A percentile compares a stretch with the other conserved stretches of the same genome.
Evolutionary conservation across 1,140 invertebrate species (phyloP).

Genomic region (Centruroides sculpturatus): DNA sequence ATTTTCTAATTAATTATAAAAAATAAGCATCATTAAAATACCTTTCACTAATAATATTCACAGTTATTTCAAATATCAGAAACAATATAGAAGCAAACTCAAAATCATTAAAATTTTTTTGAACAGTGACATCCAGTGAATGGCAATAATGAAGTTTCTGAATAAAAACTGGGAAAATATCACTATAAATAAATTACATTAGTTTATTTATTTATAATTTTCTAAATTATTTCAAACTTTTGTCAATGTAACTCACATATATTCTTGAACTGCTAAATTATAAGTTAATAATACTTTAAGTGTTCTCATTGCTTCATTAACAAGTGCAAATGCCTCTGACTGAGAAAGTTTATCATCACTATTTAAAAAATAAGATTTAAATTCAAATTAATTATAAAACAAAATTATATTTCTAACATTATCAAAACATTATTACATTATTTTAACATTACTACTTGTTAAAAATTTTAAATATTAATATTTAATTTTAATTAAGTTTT

Average conservation of each 20-base stretch:
- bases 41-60: constrained; percentile 15
- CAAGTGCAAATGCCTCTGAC: constrained; percentile 25
- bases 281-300: constrained; percentile 33
- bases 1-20: too few relatives aligned
- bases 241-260: constrained; percentile 17
- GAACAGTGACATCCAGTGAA: constrained; percentile 10
- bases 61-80: constrained; percentile 20
- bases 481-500: too few relatives aligned
- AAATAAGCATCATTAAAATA: too few relatives aligned
- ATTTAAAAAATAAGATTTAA: constrained; percentile 7
- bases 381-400: too few relatives aligned
- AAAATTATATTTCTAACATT: too few relatives aligned
- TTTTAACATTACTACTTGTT: too few relatives aligned
- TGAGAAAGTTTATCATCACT: constrained; percentile 25
- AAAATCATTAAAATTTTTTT: constrained; percentile 15
- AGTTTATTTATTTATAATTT: not conserved
- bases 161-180: constrained; percentile 27
- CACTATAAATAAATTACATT: constrained; percentile 20
- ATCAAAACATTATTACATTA: too few relatives aligned
- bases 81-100: constrained; percentile 26
- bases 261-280: constrained; percentile 27
- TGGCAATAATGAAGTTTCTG: constrained; percentile 20
- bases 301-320: constrained; percentile 28
- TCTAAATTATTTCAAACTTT: not conserved
- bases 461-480: too few relatives aligned